These are phyloP conservation scores for Podarcis cretensis DNA, from an alignment of 2,113 vertebrate species.

Conservation along the genomic window DNA sequence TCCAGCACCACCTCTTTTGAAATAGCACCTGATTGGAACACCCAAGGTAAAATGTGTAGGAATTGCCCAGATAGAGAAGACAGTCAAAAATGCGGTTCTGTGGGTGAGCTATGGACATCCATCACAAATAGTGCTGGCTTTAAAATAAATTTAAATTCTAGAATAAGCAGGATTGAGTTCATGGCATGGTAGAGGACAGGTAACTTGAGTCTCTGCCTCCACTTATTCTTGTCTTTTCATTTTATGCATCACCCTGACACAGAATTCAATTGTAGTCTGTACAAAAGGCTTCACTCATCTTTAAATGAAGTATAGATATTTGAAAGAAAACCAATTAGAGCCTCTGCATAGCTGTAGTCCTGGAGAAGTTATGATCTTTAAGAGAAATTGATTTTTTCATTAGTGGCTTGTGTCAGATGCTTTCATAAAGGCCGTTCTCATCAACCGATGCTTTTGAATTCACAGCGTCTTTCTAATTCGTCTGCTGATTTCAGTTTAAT, in stretches of 20 bases:
- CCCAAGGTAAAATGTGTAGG: no score
- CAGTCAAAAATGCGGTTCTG: background rate
- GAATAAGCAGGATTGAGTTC: background rate
- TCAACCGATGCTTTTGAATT: background rate
- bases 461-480: background rate
- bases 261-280: background rate
- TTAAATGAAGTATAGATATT: background rate
- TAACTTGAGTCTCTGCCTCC: background rate
- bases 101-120: background rate
- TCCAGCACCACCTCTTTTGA: background rate
- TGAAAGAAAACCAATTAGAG: slow-evolving; percentile 10
- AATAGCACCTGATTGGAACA: background rate
- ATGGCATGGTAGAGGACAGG: background rate
- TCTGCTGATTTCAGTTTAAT: background rate
- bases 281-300: background rate
- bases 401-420: background rate
- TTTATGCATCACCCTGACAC: background rate
- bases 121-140: background rate
- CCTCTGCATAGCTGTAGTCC: background rate
- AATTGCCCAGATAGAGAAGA: background rate
- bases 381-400: slow-evolving; percentile 7
- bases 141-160: no score
- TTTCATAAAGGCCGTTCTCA: background rate
- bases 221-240: background rate
- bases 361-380: background rate